Evolutionary conservation across 2,888 invertebrate genomes (phyloP), one percentile per base, ranked within the genome.

Genomic region (Pegoplata infirma): DNA sequence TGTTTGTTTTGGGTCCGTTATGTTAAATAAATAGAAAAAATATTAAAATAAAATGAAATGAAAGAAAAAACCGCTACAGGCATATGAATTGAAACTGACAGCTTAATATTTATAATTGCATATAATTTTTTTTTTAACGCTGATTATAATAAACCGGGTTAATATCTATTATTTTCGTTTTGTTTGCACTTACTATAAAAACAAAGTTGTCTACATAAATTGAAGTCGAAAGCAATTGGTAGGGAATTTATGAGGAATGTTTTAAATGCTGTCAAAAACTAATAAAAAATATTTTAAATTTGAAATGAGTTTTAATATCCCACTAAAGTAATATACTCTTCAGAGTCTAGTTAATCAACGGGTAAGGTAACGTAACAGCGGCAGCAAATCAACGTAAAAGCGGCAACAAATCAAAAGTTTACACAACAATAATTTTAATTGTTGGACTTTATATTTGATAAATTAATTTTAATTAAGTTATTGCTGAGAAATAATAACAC

Each of bases 71-170:
- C 40, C 77, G 81, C 82, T 69, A 36, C 40, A 58, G 81, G 82
- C 79, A 55, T 23, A 59, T 64, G 59, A 81, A 71, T 81, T 82
- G 80, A 78, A 78, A 73, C 73, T 82, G 82, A 81, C 82, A 82
- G 81, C 61, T 80, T 56, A 79, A 74, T 76, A 77, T 81, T 76
- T 75, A 67, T 72, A 74, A 76, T 77, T 81, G 47, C 59, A 68
- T 44, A 67, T 40, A 58, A 58, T 56, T 49, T 75, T 56, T 49
- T 75, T 78, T 64, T 47, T 36, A 64, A 17, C 28, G 16, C 40
- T 51, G 74, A 56, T 53, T 68, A 59, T 68, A 47, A 61, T 59
- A 71, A 69, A 64, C 44, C 44, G 63, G 55, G 55, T 61, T 36
- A 47, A 44, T 56, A 19, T 6, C 49, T 66, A 4, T 55, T 25